Evolutionary conservation across 2,888 invertebrate genomes (phyloP), one percentile per base, ranked within the genome.

Genomic region (Miltochrista miniata): DNA sequence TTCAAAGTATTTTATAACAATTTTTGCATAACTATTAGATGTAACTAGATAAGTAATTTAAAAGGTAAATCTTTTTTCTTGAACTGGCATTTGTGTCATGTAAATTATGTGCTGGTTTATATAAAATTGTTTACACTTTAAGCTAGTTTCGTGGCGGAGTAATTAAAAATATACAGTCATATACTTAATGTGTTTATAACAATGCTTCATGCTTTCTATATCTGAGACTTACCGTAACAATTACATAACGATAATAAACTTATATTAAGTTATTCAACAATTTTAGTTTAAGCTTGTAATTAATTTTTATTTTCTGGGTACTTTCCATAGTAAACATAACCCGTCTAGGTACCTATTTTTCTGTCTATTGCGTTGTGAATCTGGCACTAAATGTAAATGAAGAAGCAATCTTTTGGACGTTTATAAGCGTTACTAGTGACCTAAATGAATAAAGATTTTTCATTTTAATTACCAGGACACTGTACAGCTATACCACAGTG

Each of bases 151-250:
- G 11, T 12, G 7, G 37, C 36, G 31, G 33, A 18, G 11, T 49
- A 51, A 45, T 49, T 45, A 45, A 35, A 49, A 39, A 53, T 42
- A 33, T 48, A 36, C 48, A 61, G 18, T 31, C 31, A 43, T 12
- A 29, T 36, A 36, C 15, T 7, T 63, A 56, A 56, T 60, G 51
- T 45, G 41, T 67, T 48, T 65, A 59, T 56, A 64, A 67, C 61
- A 57, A 67, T 67, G 40, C 49, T 42, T 45, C 39, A 45, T 41
- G 54, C 64, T 64, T 64, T 64, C 64, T 67, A 60, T 46, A 43
- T 18, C 29, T 13, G 31, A 44, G 38, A 51, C 54, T 45, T 52
- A 64, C 60, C 68, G 61, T 67, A 56, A 67, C 60, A 43, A 43
- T 67, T 59, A 34, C 24, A 40, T 44, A 63, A 64, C 44, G 1